Base-by-base conservation (phyloP, 1,140 invertebrate species). In the Drosophila nigromelanica region DNA sequence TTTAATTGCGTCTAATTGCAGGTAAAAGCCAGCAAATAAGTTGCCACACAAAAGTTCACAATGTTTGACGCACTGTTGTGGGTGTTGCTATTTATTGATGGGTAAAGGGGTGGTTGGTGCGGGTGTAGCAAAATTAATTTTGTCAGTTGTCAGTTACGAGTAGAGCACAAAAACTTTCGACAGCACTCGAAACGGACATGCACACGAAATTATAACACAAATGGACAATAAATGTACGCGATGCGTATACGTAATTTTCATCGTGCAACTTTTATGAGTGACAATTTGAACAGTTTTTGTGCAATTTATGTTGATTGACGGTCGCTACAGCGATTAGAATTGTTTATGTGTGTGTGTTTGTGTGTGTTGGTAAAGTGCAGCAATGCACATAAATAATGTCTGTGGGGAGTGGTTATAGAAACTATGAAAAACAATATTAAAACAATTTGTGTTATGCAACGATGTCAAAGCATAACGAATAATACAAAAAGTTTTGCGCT, bases 1-100 rank as follows among this genome's bases (percentile, higher is more conserved):
- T 86, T 86, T 86, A 86, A 86, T 86, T 86, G 81, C 81, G 75
- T 86, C 81, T 86, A 86, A 86, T 86, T 86, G 81, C 81, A 86
- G 81, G 81, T 86, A 87, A 86, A 86, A 86, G 81, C 81, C 71
- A 54, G 75, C 78, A 86, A 86, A 86, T 82, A 87, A 78, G 67
- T 86, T 87, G 52, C 51, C 86, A 80, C 56, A 61, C 75, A 77
- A 76, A 72, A 81, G 62, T 75, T 69, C 58, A 54, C 56, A 82
- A 73, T 63, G 52, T 27, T 43, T 30, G 40, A 50, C 45, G 60
- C 68, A 51, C 39, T 63, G 37, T 43, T 54, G 48, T 33, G 35
- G 45, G 47, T 33, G 45, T 37, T 14, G 43, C 21, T 5, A 14
- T 48, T 40, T 33, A 55, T 47, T 37, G 11, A 27, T 10, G 18